Evolutionary conservation across 1,140 invertebrate genomes (phyloP).

Genomic region (Drosophila ercepeae): DNA sequence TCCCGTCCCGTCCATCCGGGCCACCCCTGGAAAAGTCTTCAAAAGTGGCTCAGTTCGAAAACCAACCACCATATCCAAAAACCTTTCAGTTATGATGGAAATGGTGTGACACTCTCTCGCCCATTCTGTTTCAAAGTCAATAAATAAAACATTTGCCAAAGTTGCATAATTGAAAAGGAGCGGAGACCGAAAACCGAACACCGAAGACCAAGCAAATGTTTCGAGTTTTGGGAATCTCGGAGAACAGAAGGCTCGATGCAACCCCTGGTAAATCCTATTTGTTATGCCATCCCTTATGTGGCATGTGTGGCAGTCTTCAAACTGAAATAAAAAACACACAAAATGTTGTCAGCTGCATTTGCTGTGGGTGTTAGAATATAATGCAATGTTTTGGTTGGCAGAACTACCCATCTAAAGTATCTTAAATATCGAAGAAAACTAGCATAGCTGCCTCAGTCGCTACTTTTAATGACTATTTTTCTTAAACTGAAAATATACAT

Average conservation of each 20-base stretch:
- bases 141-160: constrained; percentile 77
- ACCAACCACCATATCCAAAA: constrained; percentile 71
- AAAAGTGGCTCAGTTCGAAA: constrained; percentile 16
- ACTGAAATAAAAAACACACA: constrained; percentile 20
- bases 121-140: constrained; percentile 55
- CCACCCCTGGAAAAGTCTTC: constrained; percentile 34
- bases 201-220: constrained; percentile 1
- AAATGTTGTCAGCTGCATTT: constrained; percentile 73
- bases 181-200: constrained; percentile 14
- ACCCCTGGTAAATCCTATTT: constrained; percentile 24
- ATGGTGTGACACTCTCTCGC: constrained; percentile 26
- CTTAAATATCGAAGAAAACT: too few relatives aligned
- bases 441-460: too few relatives aligned
- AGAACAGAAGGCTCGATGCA: constrained; percentile 31
- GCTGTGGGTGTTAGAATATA: constrained; percentile 42
- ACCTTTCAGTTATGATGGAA: constrained; percentile 58
- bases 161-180: constrained; percentile 74
- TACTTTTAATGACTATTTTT: too few relatives aligned
- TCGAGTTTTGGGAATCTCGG: constrained; percentile 42
- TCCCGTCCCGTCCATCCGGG: too few relatives aligned
- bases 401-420: too few relatives aligned
- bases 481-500: not conserved
- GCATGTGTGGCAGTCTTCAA: constrained; percentile 15
- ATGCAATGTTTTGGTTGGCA: constrained; percentile 2
- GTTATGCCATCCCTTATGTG: constrained; percentile 18